Base-by-base conservation (phyloP, 2,888 invertebrate genomes). In the Drosophila sordidula region DNA sequence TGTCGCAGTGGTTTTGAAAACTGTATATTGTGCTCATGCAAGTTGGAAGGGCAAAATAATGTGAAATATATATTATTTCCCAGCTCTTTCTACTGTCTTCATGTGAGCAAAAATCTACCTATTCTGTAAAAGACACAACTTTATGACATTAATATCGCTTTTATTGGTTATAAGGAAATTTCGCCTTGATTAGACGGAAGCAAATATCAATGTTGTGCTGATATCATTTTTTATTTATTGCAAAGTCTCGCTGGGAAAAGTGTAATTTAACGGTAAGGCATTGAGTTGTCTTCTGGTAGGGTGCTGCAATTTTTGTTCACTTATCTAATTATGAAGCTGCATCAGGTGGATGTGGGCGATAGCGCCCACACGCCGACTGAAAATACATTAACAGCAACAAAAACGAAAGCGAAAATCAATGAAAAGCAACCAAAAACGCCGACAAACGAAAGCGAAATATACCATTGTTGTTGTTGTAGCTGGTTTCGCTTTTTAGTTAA, bases 371-470 rank as follows among this genome's bases (percentile, higher is more conserved):
- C 56, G 36, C 42, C 16, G 42, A 34, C 56, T 25, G 22, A 42
- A n/a, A 12, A 26, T 16, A 16, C 14, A 39, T 39, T 39, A 25
- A 2, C 6, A 11, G 29, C 16, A 42, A 36, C 44, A 32, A 41
- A 36, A 52, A 12, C 18, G 44, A 39, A 26, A 36, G 45, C 9
- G 18, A 56, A 57, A 68, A 51, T 44, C 44, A 57, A 42, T 41
- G 14, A 41, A 52, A 42, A 32, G 29, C 29, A 26, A 52, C 59
- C 29, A 56, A 56, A 57, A 55, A 25, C 18, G 61, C 38, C 57
- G 65, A 71, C 56, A 74, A 75, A 78, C 64, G 70, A 76, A 76
- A 76, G 70, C 75, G 64, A 78, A 78, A 69, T 50, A 63, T 62
- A 39, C 50, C 22, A 39, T 50, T 54, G 57, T 42, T 47, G 57